phyloP scores from a whole-genome alignment of 2,113 vertebrate genomes.

The Rhinichthys klamathensis region DNA sequence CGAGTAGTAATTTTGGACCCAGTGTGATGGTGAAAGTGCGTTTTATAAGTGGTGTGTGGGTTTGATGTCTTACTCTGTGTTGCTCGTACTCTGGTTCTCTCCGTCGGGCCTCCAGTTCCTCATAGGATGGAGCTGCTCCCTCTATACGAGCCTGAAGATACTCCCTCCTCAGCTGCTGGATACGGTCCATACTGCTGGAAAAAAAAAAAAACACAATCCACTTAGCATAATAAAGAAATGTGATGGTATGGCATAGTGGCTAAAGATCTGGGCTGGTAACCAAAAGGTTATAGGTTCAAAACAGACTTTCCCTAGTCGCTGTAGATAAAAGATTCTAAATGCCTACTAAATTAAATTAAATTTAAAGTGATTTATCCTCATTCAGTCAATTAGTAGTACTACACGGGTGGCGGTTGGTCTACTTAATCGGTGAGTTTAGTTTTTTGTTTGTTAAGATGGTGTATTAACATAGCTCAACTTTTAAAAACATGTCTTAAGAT shows the following conservation, averaged over 20 bases:
- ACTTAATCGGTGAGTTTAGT: not conserved
- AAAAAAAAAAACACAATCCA: slow-evolving; percentile 7
- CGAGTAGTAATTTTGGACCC: not conserved
- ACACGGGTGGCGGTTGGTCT: not conserved
- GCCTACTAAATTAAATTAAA: not conserved
- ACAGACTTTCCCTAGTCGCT: not conserved
- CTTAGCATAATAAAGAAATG: not conserved
- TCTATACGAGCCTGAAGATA: slow-evolving; percentile 93
- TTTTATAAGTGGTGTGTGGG: not conserved
- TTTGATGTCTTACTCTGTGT: slow-evolving; percentile 80
- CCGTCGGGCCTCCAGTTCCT: slow-evolving; percentile 80
- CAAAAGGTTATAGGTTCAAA: not conserved
- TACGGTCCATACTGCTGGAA: slow-evolving; percentile 83
- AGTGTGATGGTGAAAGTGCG: not conserved
- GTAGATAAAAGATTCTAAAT: not conserved
- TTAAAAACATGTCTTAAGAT: not conserved
- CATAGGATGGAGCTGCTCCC: slow-evolving; percentile 82
- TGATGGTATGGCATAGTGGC: not conserved
- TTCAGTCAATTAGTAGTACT: not conserved
- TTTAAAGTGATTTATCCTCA: not conserved
- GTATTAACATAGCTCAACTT: not conserved
- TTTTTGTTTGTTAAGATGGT: not conserved
- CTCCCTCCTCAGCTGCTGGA: slow-evolving; percentile 91
- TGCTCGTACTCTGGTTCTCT: slow-evolving; percentile 80
- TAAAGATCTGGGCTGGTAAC: not conserved